Conservation (phyloP, 2,888 invertebrate species). For the Acleris laterana region DNA sequence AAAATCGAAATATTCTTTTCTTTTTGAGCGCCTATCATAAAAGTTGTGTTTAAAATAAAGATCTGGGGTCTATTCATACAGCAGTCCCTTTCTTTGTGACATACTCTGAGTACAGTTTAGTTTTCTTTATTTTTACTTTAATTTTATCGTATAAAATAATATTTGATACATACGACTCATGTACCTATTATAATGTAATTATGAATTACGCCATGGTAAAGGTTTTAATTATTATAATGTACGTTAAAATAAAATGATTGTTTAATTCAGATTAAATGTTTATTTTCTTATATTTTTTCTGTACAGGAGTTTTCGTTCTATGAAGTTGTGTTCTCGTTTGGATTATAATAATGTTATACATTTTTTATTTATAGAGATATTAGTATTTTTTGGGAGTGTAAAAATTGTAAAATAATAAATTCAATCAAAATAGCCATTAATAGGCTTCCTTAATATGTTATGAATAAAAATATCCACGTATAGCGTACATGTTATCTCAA, state of each 20-base stretch:
- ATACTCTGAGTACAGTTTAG: not conserved
- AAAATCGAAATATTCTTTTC: no score
- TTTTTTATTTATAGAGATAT: constrained; percentile 4
- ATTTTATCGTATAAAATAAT: constrained; percentile 3
- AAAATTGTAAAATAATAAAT: no score
- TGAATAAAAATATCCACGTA: no score
- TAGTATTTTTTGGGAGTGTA: not conserved
- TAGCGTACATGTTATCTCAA: no score
- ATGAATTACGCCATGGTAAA: constrained; percentile 35
- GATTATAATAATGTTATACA: constrained; percentile 18
- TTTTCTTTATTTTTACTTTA: constrained; percentile 14
- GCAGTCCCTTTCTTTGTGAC: not conserved
- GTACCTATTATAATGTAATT: constrained; percentile 27
- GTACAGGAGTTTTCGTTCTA: constrained; percentile 46
- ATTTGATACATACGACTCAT: constrained; percentile 3
- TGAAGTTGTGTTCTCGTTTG: constrained; percentile 10
- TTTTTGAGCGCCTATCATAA: no score
- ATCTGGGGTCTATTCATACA: no score
- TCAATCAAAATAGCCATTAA: no score
- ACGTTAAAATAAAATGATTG: constrained; percentile 33
- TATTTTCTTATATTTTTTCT: constrained; percentile 57
- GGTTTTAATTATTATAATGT: constrained; percentile 38
- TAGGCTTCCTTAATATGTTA: no score
- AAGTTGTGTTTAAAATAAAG: no score
- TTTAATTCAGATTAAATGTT: constrained; percentile 53